Base-by-base conservation (phyloP, 2,888 invertebrate genomes). In the Amiota mariae region DNA sequence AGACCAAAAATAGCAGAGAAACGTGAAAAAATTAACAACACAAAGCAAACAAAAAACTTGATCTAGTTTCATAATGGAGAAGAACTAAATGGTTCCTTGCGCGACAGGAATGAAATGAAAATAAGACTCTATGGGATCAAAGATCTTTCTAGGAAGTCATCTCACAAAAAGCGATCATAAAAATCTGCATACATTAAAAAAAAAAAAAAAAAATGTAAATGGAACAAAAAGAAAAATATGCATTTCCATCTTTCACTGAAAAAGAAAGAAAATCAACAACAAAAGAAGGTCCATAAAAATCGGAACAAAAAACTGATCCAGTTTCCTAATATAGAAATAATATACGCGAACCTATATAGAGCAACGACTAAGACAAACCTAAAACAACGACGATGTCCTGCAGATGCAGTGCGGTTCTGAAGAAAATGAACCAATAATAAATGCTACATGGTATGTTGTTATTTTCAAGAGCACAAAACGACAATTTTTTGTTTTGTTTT, bases 11-110 rank as follows among this genome's bases (percentile, higher is more conserved):
- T 80, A 78, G 78, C 77, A 75, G 80, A 85, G 77, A 76, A 78
- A 63, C n/a, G 66, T 24, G 56, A 54, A 73, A 72, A 57, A 20
- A 56, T 36, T 36, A 64, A 80, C 81, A 81, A 80, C 78, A 81
- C 81, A 83, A 86, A 78, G 79, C 64, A 75, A 85, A 88, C 86
- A 87, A 87, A 88, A 88, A 87, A 88, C 81, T 81, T 87, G 87
- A 86, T 88, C 87, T 87, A 88, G 77, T 80, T 87, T 85, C 82
- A 79, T 86, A 82, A 87, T 85, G 81, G 79, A 75, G 73, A 51
- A 20, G 36, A 36, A 12, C 18, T 12, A 51, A 20, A 77, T 76
- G 77, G 54, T 74, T 74, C 64, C 78, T 72, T 61, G 72, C 86
- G 64, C 87, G 74, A 76, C 88, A 83, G 79, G 88, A 82, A 15